Evolutionary conservation across 2,888 invertebrate genomes (phyloP).

Genomic region (Polymixis lichenea): DNA sequence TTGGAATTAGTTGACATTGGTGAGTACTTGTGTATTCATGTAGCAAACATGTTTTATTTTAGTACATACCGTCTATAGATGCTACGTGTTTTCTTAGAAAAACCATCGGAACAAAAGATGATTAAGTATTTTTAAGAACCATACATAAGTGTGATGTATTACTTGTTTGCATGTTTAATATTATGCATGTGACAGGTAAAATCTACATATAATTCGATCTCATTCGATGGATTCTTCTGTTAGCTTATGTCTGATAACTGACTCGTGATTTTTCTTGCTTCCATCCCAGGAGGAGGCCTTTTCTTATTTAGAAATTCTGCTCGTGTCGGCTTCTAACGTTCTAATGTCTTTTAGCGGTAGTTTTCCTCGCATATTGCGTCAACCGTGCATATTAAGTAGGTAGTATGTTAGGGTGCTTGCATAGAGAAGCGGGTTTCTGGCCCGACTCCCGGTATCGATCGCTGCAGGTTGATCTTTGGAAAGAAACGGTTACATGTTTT

Average conservation of each 20-base stretch:
- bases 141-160: not conserved
- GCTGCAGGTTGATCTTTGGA: not conserved
- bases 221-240: not conserved
- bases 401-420: not conserved
- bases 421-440: not conserved
- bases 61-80: not conserved
- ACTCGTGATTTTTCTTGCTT: not conserved
- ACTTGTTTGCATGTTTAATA: constrained; percentile 4
- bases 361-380: constrained; percentile 6
- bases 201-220: not conserved
- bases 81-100: constrained; percentile 24
- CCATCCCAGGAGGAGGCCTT: not conserved
- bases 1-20: constrained; percentile 94
- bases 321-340: not conserved
- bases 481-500: not conserved
- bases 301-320: not conserved
- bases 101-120: constrained; percentile 17
- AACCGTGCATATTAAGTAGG: not conserved
- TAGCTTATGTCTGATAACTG: too few species aligned
- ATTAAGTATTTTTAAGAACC: constrained; percentile 11
- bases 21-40: constrained; percentile 75
- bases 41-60: not conserved
- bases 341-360: not conserved
- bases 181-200: constrained; percentile 28
- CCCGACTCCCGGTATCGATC: too few species aligned